Conservation (phyloP, 1,140 invertebrate genomes). For the silkworm (Bombyx mori) region DNA sequence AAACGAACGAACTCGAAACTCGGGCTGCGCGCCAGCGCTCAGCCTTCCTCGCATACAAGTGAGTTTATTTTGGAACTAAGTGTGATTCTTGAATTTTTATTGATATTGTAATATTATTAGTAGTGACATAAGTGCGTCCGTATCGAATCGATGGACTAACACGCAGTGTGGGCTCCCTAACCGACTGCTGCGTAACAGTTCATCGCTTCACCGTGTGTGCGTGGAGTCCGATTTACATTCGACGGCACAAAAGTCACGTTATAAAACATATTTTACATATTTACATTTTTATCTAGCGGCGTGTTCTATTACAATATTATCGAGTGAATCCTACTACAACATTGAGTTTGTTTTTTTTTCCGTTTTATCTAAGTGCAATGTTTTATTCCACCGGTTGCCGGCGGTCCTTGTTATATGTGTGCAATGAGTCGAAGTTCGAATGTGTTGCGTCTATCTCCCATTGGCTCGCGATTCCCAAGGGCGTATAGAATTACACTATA, state of each 20-base stretch:
- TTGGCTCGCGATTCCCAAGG: slow-evolving; percentile 24
- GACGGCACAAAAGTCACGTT: slow-evolving; percentile 65
- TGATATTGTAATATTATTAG: slow-evolving; percentile 71
- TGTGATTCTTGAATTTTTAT: slow-evolving; percentile 77
- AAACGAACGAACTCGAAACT: slow-evolving; percentile 79
- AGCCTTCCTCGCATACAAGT: slow-evolving; percentile 79
- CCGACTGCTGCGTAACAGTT: slow-evolving; percentile 36
- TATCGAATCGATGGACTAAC: slow-evolving; percentile 43
- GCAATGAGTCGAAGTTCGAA: slow-evolving; percentile 53
- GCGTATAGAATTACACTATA: slow-evolving; percentile 18
- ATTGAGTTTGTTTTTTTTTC: slow-evolving; percentile 65
- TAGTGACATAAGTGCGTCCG: slow-evolving; percentile 64
- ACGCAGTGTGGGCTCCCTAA: slow-evolving; percentile 24
- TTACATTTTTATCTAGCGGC: slow-evolving; percentile 69
- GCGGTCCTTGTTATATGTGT: slow-evolving; percentile 64
- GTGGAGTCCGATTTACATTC: slow-evolving; percentile 65
- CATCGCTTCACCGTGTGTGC: slow-evolving; percentile 57
- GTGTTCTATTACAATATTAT: slow-evolving; percentile 66
- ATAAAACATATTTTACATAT: slow-evolving; percentile 69
- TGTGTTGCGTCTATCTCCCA: slow-evolving; percentile 31
- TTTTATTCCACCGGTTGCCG: slow-evolving; percentile 67
- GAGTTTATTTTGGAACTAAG: slow-evolving; percentile 80
- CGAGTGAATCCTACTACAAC: slow-evolving; percentile 68
- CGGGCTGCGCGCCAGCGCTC: slow-evolving; percentile 74
- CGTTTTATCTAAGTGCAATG: slow-evolving; percentile 45